Evolutionary conservation across 2,113 vertebrate genomes (phyloP).

Genomic region (Leucopsar rothschildi): DNA sequence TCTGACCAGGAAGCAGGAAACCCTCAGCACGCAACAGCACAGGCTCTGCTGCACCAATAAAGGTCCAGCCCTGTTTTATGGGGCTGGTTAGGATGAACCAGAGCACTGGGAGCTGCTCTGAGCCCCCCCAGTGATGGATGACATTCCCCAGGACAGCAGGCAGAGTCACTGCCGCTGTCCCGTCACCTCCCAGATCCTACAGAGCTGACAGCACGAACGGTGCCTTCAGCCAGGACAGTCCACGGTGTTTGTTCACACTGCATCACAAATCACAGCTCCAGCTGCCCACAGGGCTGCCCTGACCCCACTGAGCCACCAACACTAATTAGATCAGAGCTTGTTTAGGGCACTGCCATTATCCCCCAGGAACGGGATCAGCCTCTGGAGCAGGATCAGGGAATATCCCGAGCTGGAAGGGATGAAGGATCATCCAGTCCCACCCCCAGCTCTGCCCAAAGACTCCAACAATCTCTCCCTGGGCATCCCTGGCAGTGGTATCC

Average conservation of each 20-base stretch:
- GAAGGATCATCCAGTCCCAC: background rate
- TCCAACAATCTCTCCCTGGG: background rate
- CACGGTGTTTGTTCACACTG: accelerated
- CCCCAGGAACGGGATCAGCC: background rate
- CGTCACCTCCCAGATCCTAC: background rate
- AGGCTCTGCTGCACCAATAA: background rate
- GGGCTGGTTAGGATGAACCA: background rate
- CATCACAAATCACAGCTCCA: background rate
- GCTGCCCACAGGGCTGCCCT: accelerated
- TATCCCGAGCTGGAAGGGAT: background rate
- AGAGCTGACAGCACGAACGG: background rate
- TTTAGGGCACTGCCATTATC: background rate
- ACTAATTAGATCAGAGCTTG: background rate
- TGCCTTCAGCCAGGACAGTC: accelerated
- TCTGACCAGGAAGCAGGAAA: background rate
- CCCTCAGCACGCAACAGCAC: background rate
- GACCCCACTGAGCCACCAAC: background rate
- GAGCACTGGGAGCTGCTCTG: background rate
- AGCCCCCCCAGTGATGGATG: background rate
- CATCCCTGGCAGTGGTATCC: accelerated
- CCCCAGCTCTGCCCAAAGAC: background rate
- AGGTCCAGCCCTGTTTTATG: background rate
- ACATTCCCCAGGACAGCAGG: background rate
- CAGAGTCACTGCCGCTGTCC: accelerated
- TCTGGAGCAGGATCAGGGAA: background rate